Percentiles rank a stretch among this genome's conserved stretches.
Conservation (phyloP, 2,888 invertebrate genomes). For the Phaedon cochleariae region DNA sequence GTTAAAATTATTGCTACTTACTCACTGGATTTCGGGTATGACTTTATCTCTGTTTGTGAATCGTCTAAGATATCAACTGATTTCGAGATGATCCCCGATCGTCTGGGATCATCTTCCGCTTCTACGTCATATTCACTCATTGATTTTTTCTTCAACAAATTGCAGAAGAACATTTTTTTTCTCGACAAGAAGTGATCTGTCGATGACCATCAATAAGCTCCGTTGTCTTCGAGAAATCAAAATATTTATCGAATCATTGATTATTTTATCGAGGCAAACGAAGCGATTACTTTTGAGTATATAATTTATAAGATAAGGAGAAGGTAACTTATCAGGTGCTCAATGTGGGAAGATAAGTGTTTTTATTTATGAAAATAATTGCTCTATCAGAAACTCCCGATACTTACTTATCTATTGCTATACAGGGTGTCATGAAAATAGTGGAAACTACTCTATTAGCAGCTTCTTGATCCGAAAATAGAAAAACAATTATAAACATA, state of each 20-base stretch:
- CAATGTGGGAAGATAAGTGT: not conserved
- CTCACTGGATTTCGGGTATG: slow-evolving; percentile 37
- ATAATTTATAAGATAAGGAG: not conserved
- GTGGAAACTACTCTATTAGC: too few species aligned
- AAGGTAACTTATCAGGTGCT: not conserved
- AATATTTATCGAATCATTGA: not conserved
- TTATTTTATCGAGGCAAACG: not conserved
- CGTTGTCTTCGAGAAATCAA: not conserved
- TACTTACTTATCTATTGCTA: too few species aligned
- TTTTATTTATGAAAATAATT: not conserved
- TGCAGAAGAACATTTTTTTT: not conserved
- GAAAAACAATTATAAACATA: too few species aligned
- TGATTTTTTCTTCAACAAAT: slow-evolving; percentile 13
- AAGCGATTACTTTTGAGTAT: not conserved
- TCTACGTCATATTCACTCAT: slow-evolving; percentile 12
- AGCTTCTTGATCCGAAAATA: too few species aligned
- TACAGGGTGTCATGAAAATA: too few species aligned
- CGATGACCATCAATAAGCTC: not conserved
- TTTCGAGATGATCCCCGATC: slow-evolving; percentile 39
- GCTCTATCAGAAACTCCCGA: not conserved
- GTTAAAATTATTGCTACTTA: slow-evolving; percentile 31
- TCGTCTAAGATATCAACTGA: slow-evolving; percentile 25
- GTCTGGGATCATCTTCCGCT: slow-evolving; percentile 25
- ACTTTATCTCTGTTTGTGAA: slow-evolving; percentile 19
- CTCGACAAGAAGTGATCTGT: not conserved